Base-by-base conservation (phyloP, 2,888 invertebrate species). In the Xylota sylvarum region DNA sequence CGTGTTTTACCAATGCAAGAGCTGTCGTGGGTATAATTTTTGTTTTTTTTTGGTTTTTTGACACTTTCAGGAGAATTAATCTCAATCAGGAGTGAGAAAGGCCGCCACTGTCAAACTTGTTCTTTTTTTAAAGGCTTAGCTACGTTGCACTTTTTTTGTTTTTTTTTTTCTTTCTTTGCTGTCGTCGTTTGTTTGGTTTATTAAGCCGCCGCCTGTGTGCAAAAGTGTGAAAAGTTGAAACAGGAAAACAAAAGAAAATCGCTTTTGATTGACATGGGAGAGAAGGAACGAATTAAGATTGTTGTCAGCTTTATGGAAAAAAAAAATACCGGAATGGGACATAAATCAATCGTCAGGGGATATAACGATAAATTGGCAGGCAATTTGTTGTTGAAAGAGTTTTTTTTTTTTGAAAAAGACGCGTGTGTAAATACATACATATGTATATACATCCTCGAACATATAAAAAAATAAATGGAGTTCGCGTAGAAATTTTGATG, bases 271-370 rank as follows among this genome's bases (percentile, higher is more conserved):
- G 84, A 79, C 84, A 73, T 46, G 40, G 23, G 48, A 56, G 48
- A 56, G 80, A 65, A 55, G 70, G 65, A 80, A 56, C 35, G 72
- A 76, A 70, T 80, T 77, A 60, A 76, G 80, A 80, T 76, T 70
- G 50, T 46, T 79, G 84, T 73, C 77, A 73, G 70, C 55, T 81
- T 46, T 19, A 10, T 23, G 9, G 6, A 55, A 12, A 37, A 14
- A 19, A 62, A 62, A 48, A 80, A 37, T n/a, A 14, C 27, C 55
- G 50, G 37, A 67, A 50, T 46, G 73, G 58, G 58, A 72, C 70
- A 72, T 70, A 81, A 85, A 85, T 80, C 85, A 85, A 85, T 85
- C 81, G 85, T 67, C 67, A 60, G 37, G 60, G 58, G 80, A 85
- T 85, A 65, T 50, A 70, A 60, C 52, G 30, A 72, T 69, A 64